These are phyloP conservation scores for Orientallactaga sibirica DNA, from an alignment of 2,797 vertebrate genomes.

Conservation along the genomic window DNA sequence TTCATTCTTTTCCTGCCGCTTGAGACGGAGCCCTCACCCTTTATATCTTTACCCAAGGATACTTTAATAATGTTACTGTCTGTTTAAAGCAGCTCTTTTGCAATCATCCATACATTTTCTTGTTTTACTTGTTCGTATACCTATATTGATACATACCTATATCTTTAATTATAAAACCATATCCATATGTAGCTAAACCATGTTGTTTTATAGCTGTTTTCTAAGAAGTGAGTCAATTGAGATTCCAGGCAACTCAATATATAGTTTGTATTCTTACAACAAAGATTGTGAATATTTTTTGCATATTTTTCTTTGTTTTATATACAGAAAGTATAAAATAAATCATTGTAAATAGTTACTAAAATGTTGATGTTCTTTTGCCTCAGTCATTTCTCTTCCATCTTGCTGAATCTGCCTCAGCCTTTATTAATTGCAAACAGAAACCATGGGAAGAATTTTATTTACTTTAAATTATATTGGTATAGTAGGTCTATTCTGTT, in stretches of 20 bases:
- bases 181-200: neutral
- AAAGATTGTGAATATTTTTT: neutral
- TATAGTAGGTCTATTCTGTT: neutral
- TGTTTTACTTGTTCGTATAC: neutral
- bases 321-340: neutral
- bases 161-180: neutral
- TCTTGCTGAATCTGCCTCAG: neutral
- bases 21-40: neutral
- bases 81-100: neutral
- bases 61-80: neutral
- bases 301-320: constrained; percentile 1
- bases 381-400: neutral
- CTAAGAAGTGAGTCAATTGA: neutral
- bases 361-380: neutral
- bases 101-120: neutral
- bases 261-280: neutral
- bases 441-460: neutral
- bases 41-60: neutral
- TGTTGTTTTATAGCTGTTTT: constrained; percentile 26
- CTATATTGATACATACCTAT: constrained; percentile 5
- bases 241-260: neutral
- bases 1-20: neutral
- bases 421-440: neutral
- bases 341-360: neutral
- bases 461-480: neutral